Percentiles rank a stretch among this genome's conserved stretches.
phyloP scores from a whole-genome alignment of 2,888 invertebrate genomes.

The Notodonta ziczac region DNA sequence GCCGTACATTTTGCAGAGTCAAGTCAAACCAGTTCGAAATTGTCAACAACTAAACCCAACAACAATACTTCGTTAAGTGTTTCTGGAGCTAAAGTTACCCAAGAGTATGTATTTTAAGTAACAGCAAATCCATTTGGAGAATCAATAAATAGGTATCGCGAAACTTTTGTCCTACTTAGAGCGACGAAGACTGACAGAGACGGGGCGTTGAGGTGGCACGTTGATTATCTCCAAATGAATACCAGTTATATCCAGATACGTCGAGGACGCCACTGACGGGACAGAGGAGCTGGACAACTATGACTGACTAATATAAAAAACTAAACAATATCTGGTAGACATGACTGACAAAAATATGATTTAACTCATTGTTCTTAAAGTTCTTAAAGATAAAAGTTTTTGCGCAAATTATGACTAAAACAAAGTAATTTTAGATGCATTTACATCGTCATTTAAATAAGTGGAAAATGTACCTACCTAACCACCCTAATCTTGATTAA shows the following conservation, averaged over 20 bases:
- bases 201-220: conserved; percentile 26
- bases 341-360: no score
- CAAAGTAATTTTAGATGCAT: neutral
- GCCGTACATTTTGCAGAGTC: neutral
- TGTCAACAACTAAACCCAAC: neutral
- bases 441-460: neutral
- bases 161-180: conserved; percentile 23
- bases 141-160: conserved; percentile 27
- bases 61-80: conserved; percentile 8
- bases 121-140: conserved; percentile 35
- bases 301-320: conserved; percentile 20
- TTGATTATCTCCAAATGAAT: conserved; percentile 72
- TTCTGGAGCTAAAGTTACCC: conserved; percentile 15
- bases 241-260: conserved; percentile 69
- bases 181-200: conserved; percentile 27
- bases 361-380: no score
- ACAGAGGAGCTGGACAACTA: conserved; percentile 17
- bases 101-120: conserved; percentile 9
- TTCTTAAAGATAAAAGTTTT: no score
- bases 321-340: neutral
- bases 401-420: neutral
- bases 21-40: neutral
- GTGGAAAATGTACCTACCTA: conserved; percentile 24
- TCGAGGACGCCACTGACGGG: conserved; percentile 52
- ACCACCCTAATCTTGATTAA: conserved; percentile 38